Evolutionary conservation across 2,113 vertebrate genomes (phyloP).

Genomic region (Brachypodius melanocephalos): DNA sequence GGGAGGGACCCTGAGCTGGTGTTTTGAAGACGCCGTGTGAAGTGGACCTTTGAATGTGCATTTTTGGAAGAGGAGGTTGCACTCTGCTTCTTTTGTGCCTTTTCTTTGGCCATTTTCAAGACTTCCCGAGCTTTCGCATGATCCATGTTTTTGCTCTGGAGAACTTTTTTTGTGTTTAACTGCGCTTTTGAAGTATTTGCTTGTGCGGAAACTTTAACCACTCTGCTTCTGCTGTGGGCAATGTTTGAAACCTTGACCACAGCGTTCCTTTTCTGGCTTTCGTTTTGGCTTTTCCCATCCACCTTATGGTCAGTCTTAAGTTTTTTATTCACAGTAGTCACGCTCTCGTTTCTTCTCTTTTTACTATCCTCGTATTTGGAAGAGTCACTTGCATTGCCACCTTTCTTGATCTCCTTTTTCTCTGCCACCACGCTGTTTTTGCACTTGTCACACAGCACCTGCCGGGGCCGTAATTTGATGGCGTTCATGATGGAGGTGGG

Average conservation of each 20-base stretch:
- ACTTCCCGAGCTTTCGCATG: slow-evolving; percentile 87
- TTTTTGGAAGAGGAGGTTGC: slow-evolving; percentile 81
- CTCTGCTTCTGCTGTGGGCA: slow-evolving; percentile 77
- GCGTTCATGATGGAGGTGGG: slow-evolving; percentile 98
- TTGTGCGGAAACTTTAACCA: slow-evolving; percentile 82
- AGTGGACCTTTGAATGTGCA: slow-evolving; percentile 90
- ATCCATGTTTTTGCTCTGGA: slow-evolving; percentile 89
- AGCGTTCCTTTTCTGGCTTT: slow-evolving; percentile 81
- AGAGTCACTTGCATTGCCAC: slow-evolving; percentile 79
- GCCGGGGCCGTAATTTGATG: slow-evolving; percentile 93
- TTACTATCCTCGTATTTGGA: slow-evolving; percentile 85
- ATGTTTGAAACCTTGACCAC: slow-evolving; percentile 81
- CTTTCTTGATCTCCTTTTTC: slow-evolving; percentile 84
- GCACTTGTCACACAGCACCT: slow-evolving; percentile 96
- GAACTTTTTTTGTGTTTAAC: slow-evolving; percentile 88
- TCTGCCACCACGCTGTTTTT: slow-evolving; percentile 87
- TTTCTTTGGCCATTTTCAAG: slow-evolving; percentile 88
- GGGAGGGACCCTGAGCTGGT: slow-evolving; percentile 88
- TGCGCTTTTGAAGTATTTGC: slow-evolving; percentile 79
- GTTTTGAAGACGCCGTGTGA: slow-evolving; percentile 91
- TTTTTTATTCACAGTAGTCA: slow-evolving; percentile 86
- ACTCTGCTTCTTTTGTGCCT: slow-evolving; percentile 84
- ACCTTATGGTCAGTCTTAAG: slow-evolving; percentile 85
- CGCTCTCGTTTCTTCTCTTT: slow-evolving; percentile 81
- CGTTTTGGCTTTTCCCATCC: slow-evolving; percentile 80